Evolutionary conservation across 2,888 invertebrate species (phyloP).

Genomic region (Eristalis pertinax): DNA sequence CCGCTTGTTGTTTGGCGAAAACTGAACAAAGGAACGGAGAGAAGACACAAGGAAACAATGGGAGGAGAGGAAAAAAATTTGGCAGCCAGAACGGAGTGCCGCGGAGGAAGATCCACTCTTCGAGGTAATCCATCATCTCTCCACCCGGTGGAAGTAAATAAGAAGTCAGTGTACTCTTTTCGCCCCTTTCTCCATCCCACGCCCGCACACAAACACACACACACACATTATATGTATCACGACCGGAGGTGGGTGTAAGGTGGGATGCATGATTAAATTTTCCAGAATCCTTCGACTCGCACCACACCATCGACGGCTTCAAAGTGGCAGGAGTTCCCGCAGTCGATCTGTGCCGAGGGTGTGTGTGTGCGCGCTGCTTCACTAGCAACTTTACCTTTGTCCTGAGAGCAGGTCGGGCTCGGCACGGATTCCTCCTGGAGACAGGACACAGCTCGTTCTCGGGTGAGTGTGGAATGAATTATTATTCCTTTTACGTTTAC

Average conservation of each 20-base stretch:
- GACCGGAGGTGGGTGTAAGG: background rate
- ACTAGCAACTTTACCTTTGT: constrained; percentile 16
- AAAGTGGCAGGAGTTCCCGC: constrained; percentile 41
- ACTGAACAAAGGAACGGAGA: constrained; percentile 46
- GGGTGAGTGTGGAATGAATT: constrained; percentile 65
- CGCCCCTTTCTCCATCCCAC: background rate
- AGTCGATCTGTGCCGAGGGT: constrained; percentile 40
- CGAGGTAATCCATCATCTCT: constrained; percentile 67
- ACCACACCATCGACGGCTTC: constrained; percentile 3
- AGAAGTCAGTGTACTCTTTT: constrained; percentile 41
- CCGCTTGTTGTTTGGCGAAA: constrained; percentile 60
- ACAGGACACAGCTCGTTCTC: constrained; percentile 27
- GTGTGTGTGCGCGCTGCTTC: background rate
- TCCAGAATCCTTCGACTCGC: constrained; percentile 38
- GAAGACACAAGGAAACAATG: background rate
- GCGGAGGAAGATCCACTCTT: constrained; percentile 50
- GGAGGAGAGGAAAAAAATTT: constrained; percentile 1
- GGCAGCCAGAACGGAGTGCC: constrained; percentile 13
- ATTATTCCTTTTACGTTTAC: constrained; percentile 70
- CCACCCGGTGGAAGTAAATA: constrained; percentile 56
- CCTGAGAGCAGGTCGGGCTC: background rate
- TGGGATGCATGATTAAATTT: constrained; percentile 68
- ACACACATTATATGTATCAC: background rate
- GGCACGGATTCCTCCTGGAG: constrained; percentile 21
- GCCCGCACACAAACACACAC: constrained; percentile 28